Evolutionary conservation across 2,797 vertebrate genomes (phyloP), one percentile per base, ranked within the genome.

Genomic region (Tadarida brasiliensis): DNA sequence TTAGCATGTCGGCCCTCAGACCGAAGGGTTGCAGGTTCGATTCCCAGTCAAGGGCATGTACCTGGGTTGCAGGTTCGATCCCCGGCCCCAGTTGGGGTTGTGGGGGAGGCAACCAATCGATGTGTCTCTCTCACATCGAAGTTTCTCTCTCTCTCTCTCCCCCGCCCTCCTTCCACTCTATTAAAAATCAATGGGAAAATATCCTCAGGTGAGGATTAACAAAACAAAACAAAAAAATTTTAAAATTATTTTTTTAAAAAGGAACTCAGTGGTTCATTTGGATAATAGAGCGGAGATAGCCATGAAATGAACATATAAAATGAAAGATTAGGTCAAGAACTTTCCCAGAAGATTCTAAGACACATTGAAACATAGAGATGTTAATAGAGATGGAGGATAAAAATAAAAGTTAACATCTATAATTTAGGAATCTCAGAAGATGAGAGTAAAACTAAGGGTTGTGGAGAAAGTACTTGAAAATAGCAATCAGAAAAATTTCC

Each of bases 351-450:
- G 57, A 88, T 68, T 90, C 93, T 88, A 61, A 70, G 24, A 78
- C 94, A 94, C 80, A 95, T 47, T 30, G 81, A 91, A 90, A 65
- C 16, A 71, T 77, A 84, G 54, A 19, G 74, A 70, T 39, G 39
- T 59, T 81, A 86, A 71, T 33, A 63, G 89, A 92, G 15, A 49
- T 57, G 30, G 10, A 68, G 5, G n/a, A 44, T 68, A 90, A 96
- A 91, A 92, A 70, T 22, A 71, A 59, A 91, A 85, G 15, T 61
- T 63, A 68, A 49, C 26, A 70, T 61, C 10, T 59, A 2, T 84
- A 33, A 73, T 9, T 56, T 57, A 91, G 59, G 30, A 35, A 70
- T 63, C 59, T 85, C 67, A 78, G 35, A 73, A 59, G 7, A 61
- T 81, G 54, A 93, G n/a, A 44, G 17, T 49, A 92, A 59, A 95